phyloP scores from a whole-genome alignment of 2,888 invertebrate genomes.

The Caenorhabditis sinica region DNA sequence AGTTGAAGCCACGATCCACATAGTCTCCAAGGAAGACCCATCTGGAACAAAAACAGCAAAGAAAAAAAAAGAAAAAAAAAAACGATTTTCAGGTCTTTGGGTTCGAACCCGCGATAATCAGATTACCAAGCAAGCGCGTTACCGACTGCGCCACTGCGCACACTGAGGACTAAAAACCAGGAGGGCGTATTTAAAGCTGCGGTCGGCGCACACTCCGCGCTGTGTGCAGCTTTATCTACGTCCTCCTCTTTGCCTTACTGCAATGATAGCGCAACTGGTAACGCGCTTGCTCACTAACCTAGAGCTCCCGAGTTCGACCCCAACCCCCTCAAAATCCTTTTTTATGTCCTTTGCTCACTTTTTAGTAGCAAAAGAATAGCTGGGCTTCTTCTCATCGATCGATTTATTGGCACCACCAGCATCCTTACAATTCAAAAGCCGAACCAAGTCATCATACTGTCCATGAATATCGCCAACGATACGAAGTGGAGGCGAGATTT shows the following conservation, averaged over 20 bases:
- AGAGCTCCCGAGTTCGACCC: neutral
- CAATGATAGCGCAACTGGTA: neutral
- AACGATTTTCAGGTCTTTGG: too few relatives aligned
- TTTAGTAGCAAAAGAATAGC: slow-evolving; percentile 15
- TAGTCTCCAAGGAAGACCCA: slow-evolving; percentile 68
- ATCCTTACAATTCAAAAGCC: slow-evolving; percentile 40
- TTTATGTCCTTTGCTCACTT: slow-evolving; percentile 24
- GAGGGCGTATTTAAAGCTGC: too few relatives aligned
- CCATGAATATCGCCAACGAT: slow-evolving; percentile 67
- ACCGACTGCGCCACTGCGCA: too few relatives aligned
- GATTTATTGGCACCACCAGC: neutral
- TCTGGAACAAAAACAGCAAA: too few relatives aligned
- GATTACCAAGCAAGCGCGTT: too few relatives aligned
- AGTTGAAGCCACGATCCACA: slow-evolving; percentile 61
- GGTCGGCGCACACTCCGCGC: too few relatives aligned
- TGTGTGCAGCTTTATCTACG: neutral
- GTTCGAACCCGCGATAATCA: too few relatives aligned
- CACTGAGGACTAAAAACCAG: too few relatives aligned
- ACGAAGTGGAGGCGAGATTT: slow-evolving; percentile 35
- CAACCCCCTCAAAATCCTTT: neutral
- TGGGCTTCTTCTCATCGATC: slow-evolving; percentile 17
- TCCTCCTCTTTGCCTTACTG: neutral
- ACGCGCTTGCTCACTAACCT: neutral
- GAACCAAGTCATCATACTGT: slow-evolving; percentile 50
- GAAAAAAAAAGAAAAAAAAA: too few relatives aligned